A percentile compares a stretch with the other conserved stretches of the same genome.
Evolutionary conservation across 2,888 invertebrate genomes (phyloP).

Genomic region (Acanthococcus lagerstroemiae): DNA sequence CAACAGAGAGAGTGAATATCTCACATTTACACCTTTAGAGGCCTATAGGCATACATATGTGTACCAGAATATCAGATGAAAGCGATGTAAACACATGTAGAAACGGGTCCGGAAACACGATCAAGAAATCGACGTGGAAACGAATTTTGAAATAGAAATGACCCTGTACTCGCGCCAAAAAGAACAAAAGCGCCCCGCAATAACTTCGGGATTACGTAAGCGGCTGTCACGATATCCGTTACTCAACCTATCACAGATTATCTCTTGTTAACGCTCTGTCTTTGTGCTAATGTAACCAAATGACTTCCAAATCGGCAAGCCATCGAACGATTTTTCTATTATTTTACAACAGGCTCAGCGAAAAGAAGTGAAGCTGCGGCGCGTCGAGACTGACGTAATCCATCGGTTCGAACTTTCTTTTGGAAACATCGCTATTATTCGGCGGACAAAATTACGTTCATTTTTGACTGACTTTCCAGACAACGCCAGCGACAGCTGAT

Average conservation of each 20-base stretch:
- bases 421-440: not conserved
- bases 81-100: too few species aligned
- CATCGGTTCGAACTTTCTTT: slow-evolving; percentile 10
- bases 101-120: too few species aligned
- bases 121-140: too few species aligned
- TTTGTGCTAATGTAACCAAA: not conserved
- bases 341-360: not conserved
- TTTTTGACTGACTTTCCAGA: not conserved
- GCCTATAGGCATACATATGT: too few species aligned
- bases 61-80: too few species aligned
- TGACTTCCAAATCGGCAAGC: not conserved
- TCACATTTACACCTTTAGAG: too few species aligned
- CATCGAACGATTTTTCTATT: slow-evolving; percentile 7
- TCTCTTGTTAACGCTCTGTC: not conserved
- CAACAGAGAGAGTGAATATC: too few species aligned
- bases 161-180: not conserved
- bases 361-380: not conserved
- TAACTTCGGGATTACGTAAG: slow-evolving; percentile 4
- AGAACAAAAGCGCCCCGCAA: not conserved
- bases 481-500: not conserved
- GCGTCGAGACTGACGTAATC: not conserved
- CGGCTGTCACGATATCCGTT: not conserved
- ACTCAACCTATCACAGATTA: not conserved
- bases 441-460: not conserved
- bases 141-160: too few species aligned